Percentiles rank a stretch among this genome's conserved stretches.
These are phyloP conservation scores for Cetoscarus ocellatus DNA, from an alignment of 2,797 vertebrate genomes.

Conservation along the genomic window DNA sequence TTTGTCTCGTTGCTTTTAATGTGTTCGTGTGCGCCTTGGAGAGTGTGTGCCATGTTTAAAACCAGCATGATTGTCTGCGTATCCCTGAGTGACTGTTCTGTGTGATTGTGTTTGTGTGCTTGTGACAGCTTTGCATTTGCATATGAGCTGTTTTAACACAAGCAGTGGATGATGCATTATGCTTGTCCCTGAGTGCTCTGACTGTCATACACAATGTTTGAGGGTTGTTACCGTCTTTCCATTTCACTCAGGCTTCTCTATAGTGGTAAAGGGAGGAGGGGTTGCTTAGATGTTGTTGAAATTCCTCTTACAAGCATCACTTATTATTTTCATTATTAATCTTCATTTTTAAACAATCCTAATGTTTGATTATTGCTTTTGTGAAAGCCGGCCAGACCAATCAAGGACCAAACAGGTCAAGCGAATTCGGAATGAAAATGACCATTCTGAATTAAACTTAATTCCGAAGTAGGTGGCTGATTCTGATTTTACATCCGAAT, in stretches of 20 bases:
- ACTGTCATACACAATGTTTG: conserved; percentile 32
- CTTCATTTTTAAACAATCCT: background rate
- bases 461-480: too few species aligned
- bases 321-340: background rate
- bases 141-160: conserved; percentile 58
- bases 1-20: conserved; percentile 33
- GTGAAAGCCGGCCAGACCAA: too few species aligned
- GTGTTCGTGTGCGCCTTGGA: background rate
- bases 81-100: background rate
- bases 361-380: too few species aligned
- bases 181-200: conserved; percentile 23
- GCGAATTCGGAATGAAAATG: too few species aligned
- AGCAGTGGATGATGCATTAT: conserved; percentile 26
- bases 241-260: conserved; percentile 3
- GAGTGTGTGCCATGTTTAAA: background rate
- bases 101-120: conserved; percentile 8
- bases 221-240: conserved; percentile 13
- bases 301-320: background rate
- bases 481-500: too few species aligned
- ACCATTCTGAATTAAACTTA: too few species aligned
- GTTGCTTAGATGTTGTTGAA: background rate
- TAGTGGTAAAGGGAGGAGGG: background rate
- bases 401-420: too few species aligned
- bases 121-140: conserved; percentile 44
- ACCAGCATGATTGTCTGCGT: background rate